phyloP scores from a whole-genome alignment of 2,797 vertebrate species.

The Hylomyscus alleni region DNA sequence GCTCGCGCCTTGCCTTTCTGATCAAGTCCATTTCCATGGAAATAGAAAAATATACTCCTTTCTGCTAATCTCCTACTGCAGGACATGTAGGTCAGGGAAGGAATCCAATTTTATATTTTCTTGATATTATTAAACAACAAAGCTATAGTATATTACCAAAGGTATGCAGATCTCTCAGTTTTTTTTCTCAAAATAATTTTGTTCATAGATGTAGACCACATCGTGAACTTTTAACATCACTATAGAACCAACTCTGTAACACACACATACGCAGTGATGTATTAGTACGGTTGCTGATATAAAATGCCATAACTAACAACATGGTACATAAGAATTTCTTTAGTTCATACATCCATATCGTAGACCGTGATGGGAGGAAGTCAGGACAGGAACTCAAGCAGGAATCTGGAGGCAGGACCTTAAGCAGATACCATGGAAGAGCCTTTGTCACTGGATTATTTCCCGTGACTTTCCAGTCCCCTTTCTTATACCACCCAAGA shows the following conservation, averaged over 20 bases:
- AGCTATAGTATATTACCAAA: neutral
- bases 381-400: neutral
- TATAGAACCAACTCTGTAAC: neutral
- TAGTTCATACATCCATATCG: neutral
- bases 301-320: neutral
- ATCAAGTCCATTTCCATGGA: slow-evolving; percentile 56
- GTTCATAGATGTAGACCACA: neutral
- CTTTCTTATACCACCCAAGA: neutral
- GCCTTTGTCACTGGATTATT: neutral
- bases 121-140: neutral
- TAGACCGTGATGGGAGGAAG: neutral
- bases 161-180: neutral
- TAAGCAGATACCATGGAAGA: neutral
- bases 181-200: slow-evolving; percentile 16
- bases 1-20: slow-evolving; percentile 7
- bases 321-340: neutral
- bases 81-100: neutral
- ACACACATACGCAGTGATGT: neutral
- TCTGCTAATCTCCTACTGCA: neutral
- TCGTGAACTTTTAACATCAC: neutral
- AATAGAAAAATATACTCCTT: slow-evolving; percentile 38
- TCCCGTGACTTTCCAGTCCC: neutral
- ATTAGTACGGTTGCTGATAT: neutral
- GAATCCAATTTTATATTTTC: slow-evolving; percentile 20
- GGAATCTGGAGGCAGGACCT: neutral